A percentile compares a stretch with the other conserved stretches of the same genome.
phyloP scores from a whole-genome alignment of 2,797 vertebrate genomes.

The Leuciscus waleckii region DNA sequence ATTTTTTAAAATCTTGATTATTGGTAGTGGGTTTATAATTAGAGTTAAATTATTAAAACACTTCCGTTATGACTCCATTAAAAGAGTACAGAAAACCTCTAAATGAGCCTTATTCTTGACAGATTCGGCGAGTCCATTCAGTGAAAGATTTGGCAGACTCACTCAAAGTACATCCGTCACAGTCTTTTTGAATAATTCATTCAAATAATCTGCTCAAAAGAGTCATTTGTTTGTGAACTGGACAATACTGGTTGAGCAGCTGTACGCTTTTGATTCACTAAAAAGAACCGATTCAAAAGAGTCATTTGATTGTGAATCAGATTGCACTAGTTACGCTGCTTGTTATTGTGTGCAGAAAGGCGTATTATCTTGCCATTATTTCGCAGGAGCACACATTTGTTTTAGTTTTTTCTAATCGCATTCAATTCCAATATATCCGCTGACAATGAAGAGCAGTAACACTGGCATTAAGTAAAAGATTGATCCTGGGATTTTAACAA shows the following conservation, averaged over 20 bases:
- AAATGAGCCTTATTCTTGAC: background rate
- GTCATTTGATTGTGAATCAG: background rate
- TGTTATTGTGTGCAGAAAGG: background rate
- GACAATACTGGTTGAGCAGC: background rate
- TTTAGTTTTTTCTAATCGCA: background rate
- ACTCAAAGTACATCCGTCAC: background rate
- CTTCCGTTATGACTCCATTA: background rate
- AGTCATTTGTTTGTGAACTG: background rate
- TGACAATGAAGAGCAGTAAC: background rate
- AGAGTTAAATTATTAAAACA: background rate
- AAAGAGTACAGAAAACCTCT: background rate
- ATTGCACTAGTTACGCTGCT: background rate
- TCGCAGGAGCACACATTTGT: background rate
- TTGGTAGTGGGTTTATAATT: background rate
- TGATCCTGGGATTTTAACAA: background rate
- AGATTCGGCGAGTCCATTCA: background rate
- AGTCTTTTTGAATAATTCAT: background rate
- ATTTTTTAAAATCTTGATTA: no score
- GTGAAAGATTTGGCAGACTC: background rate
- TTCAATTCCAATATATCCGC: background rate
- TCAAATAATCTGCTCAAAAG: background rate
- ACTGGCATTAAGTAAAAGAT: background rate
- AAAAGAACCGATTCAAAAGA: background rate
- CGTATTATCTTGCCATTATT: background rate
- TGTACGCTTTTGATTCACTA: background rate